phyloP scores from a whole-genome alignment of 1,140 invertebrate genomes.

The Scylla paramamosain region DNA sequence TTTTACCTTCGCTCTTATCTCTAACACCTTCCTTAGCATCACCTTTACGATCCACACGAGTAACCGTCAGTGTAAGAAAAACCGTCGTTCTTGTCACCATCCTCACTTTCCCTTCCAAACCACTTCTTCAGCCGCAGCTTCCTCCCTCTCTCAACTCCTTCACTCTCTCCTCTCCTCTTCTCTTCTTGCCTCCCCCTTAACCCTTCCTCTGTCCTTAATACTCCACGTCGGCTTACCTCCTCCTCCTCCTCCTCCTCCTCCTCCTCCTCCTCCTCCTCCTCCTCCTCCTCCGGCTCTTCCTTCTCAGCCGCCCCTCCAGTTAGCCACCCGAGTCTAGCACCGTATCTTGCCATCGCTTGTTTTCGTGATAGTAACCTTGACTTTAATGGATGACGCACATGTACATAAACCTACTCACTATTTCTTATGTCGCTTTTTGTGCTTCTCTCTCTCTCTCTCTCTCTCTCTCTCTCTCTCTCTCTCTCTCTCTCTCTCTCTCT shows the following conservation, averaged over 20 bases:
- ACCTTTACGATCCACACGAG: no score
- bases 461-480: background rate
- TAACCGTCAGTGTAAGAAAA: background rate
- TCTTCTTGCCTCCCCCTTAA: background rate
- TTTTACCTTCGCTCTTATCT: no score
- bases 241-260: background rate
- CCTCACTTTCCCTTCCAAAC: conserved; percentile 5
- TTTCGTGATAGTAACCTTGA: conserved; percentile 54
- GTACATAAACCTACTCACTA: conserved; percentile 40
- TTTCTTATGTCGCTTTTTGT: background rate
- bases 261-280: background rate
- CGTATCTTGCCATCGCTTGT: conserved; percentile 26
- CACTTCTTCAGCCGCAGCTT: background rate
- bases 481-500: conserved; percentile 8
- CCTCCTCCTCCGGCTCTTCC: background rate
- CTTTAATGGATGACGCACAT: conserved; percentile 25
- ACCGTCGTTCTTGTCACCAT: background rate
- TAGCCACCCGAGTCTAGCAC: background rate
- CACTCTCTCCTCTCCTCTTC: background rate
- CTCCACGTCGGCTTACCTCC: background rate
- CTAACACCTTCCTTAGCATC: no score
- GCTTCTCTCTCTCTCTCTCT: background rate
- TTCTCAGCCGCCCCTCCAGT: background rate
- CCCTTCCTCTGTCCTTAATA: no score
- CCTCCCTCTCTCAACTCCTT: conserved; percentile 8